Evolutionary conservation across 1,140 invertebrate genomes (phyloP), one percentile per base, ranked within the genome.

Genomic region (Ptiloglossa arizonensis): DNA sequence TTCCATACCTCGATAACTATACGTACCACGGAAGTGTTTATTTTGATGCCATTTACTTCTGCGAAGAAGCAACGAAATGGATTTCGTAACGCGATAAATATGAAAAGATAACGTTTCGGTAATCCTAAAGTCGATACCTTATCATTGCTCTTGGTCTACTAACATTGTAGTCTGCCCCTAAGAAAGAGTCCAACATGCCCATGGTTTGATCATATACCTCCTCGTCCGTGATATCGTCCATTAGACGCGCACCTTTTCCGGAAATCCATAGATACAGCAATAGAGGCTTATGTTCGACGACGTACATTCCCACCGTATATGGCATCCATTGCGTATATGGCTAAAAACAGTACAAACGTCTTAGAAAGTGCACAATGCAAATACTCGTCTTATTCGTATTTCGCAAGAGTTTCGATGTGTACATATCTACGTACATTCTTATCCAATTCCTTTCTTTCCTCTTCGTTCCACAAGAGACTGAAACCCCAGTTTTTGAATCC

Each of bases 21-120:
- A 97, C 1, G 95, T 94, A 32, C 96, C 96, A 75, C 94, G 88
- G 66, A 95, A 95, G 84, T 95, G 93, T 1, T 94, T 93, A 91
- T 97, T 95, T 1, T 91, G 93, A 60, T 91, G 93, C 96, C 97
- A 97, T 82, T 93, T 92, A 13, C 95, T 94, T 79, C 95, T 96
- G 48, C 41, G 87, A 77, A 75, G 59, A 38, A 52, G 2, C 5
- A 50, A 11, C 4, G 1, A 66, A 11, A 38, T 0, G 5, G n/a
- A 60, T 35, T 19, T 27, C 11, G 15, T 44, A 29, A 62, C 17
- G 1, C 57, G 35, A 62, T 32, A 60, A 22, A 4, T 35, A 11
- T 17, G 17, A 27, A 27, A 44, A 66, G 44, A 17, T 24, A 6
- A 29, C 9, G 5, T 27, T 6, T n/a, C 5, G n/a, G 2, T 6